phyloP scores from a whole-genome alignment of 2,888 invertebrate species.

The Laothoe populi region DNA sequence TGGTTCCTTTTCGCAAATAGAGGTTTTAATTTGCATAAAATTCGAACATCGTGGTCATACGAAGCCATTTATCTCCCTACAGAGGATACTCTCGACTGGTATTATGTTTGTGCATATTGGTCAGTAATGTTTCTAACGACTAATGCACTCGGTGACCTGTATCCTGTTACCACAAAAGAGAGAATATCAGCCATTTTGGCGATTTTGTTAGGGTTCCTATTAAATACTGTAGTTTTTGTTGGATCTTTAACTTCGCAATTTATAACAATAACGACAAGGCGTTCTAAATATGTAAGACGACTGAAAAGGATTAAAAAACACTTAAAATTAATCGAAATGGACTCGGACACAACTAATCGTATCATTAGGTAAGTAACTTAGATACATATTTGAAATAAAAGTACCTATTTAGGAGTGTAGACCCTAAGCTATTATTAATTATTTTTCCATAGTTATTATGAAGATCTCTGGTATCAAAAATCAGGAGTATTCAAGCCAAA shows the following conservation, averaged over 20 bases:
- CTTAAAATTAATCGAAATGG: constrained; percentile 72
- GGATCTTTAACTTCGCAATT: constrained; percentile 80
- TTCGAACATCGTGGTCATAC: constrained; percentile 70
- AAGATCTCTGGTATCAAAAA: constrained; percentile 82
- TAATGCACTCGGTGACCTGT: constrained; percentile 76
- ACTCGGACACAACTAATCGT: constrained; percentile 63
- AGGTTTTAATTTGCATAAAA: constrained; percentile 61
- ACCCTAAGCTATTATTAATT: neutral
- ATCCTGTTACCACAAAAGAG: constrained; percentile 72
- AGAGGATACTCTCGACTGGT: constrained; percentile 73
- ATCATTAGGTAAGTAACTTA: constrained; percentile 64
- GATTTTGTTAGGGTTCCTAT: constrained; percentile 71
- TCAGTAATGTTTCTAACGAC: constrained; percentile 77
- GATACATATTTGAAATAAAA: neutral
- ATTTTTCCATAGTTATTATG: constrained; percentile 68
- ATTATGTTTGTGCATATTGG: constrained; percentile 77
- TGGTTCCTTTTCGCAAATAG: constrained; percentile 76
- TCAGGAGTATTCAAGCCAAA: constrained; percentile 78
- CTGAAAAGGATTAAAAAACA: constrained; percentile 75
- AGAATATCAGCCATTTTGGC: constrained; percentile 67
- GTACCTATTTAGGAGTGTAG: neutral
- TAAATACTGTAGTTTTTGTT: constrained; percentile 79
- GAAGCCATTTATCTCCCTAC: constrained; percentile 67
- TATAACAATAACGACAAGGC: constrained; percentile 76
- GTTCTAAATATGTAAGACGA: constrained; percentile 73